Conservation (phyloP, 2,113 vertebrate genomes). For the Acanthochromis polyacanthus region DNA sequence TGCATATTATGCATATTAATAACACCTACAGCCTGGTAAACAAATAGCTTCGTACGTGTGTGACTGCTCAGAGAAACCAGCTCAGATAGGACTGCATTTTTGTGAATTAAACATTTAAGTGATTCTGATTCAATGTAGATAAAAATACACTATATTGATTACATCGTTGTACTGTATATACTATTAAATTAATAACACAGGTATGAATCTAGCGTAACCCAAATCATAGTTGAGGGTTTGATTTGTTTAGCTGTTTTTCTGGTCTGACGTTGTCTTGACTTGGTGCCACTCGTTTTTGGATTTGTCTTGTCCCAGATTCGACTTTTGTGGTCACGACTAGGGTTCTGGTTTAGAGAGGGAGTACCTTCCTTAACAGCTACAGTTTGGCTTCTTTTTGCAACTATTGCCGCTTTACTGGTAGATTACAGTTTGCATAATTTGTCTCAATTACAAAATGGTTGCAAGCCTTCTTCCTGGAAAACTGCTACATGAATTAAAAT, state of each 20-base stretch:
- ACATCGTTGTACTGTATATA: too few species aligned
- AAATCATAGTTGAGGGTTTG: not conserved
- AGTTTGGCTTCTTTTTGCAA: not conserved
- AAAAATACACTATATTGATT: not conserved
- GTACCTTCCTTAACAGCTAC: not conserved
- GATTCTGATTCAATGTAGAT: not conserved
- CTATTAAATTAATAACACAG: too few species aligned
- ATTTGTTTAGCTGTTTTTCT: not conserved
- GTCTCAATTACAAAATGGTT: not conserved
- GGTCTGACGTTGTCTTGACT: not conserved
- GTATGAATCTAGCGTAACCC: too few species aligned
- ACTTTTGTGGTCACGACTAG: not conserved
- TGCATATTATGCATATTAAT: conserved; percentile 13
- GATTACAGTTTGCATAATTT: not conserved
- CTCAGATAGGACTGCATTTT: not conserved
- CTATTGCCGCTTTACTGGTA: not conserved
- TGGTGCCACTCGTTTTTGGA: too few species aligned
- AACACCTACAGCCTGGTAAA: not conserved
- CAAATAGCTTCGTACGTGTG: not conserved
- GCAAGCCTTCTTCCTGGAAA: not conserved
- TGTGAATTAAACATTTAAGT: not conserved
- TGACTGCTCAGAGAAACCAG: too few species aligned
- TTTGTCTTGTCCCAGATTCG: too few species aligned
- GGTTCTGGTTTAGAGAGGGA: not conserved
- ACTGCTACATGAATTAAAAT: not conserved